Evolutionary conservation across 2,888 invertebrate species (phyloP).

Genomic region (Seladonia tumulorum): DNA sequence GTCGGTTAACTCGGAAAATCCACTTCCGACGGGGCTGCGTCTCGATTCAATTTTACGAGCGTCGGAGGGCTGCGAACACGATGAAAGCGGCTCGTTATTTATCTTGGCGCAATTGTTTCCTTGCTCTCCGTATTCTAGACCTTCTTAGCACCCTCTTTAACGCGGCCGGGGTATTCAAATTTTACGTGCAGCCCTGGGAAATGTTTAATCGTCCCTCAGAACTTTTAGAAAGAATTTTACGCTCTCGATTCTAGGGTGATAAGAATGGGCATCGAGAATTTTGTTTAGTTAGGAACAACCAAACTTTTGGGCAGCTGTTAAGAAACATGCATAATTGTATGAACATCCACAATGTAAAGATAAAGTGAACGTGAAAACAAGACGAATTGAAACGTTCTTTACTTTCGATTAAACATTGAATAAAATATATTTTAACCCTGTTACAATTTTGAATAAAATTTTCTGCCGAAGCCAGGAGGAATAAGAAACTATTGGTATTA

Average conservation of each 20-base stretch:
- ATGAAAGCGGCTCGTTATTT: conserved; percentile 41
- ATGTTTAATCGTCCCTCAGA: not conserved
- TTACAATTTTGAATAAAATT: no score
- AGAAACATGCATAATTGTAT: no score
- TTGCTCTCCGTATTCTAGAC: not conserved
- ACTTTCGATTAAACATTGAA: no score
- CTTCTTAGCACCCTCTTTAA: not conserved
- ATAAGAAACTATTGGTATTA: not conserved
- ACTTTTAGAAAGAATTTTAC: not conserved
- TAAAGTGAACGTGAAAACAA: no score
- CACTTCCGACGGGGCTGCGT: conserved; percentile 60
- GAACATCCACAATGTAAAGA: no score
- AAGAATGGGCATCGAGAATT: not conserved
- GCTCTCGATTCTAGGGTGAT: not conserved
- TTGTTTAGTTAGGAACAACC: no score
- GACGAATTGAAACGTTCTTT: no score
- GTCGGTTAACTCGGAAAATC: conserved; percentile 66
- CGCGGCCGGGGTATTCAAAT: not conserved
- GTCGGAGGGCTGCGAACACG: conserved; percentile 12
- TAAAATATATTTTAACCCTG: no score
- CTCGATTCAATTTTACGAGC: conserved; percentile 64
- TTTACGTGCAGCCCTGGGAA: not conserved
- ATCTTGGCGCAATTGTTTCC: conserved; percentile 53
- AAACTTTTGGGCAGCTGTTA: no score
- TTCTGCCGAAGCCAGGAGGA: no score